Evolutionary conservation across 2,797 vertebrate species (phyloP).

Genomic region (Melanotaenia boesemani): DNA sequence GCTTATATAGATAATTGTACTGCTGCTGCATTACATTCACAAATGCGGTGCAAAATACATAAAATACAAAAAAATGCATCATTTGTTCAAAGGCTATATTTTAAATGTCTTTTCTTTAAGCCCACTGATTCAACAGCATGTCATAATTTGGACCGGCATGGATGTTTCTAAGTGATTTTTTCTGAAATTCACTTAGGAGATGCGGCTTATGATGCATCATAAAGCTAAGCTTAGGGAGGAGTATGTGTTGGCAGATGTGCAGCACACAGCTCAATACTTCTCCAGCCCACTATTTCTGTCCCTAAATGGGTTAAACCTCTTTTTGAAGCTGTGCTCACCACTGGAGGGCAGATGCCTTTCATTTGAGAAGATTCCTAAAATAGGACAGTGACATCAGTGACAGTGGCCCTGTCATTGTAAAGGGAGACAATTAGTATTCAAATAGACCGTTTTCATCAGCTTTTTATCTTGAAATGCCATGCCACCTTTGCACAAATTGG

Average conservation of each 20-base stretch:
- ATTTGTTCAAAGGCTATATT: conserved; percentile 16
- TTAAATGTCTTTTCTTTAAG: conserved; percentile 4
- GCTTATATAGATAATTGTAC: conserved; percentile 10
- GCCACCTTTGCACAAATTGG: conserved; percentile 67
- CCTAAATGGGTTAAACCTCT: conserved; percentile 55
- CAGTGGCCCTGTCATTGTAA: conserved; percentile 46
- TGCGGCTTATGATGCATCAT: conserved; percentile 40
- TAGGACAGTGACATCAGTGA: conserved; percentile 62
- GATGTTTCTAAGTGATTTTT: conserved; percentile 21
- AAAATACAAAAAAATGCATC: background rate
- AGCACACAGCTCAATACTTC: conserved; percentile 37
- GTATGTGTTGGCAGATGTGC: conserved; percentile 49
- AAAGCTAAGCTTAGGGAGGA: conserved; percentile 43
- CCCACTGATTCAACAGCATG: conserved; percentile 38
- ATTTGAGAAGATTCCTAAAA: conserved; percentile 56
- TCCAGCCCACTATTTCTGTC: conserved; percentile 48
- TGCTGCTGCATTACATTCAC: conserved; percentile 24
- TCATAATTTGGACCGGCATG: conserved; percentile 24
- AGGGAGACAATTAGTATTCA: conserved; percentile 69
- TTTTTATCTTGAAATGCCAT: conserved; percentile 67
- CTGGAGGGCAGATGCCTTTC: conserved; percentile 64
- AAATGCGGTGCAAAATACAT: background rate
- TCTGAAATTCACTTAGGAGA: conserved; percentile 28
- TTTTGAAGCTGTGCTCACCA: conserved; percentile 53
- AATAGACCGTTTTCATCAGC: conserved; percentile 54